Evolutionary conservation across 2,797 vertebrate species (phyloP), one percentile per base, ranked within the genome.

Genomic region (Phalloptychus januarius): DNA sequence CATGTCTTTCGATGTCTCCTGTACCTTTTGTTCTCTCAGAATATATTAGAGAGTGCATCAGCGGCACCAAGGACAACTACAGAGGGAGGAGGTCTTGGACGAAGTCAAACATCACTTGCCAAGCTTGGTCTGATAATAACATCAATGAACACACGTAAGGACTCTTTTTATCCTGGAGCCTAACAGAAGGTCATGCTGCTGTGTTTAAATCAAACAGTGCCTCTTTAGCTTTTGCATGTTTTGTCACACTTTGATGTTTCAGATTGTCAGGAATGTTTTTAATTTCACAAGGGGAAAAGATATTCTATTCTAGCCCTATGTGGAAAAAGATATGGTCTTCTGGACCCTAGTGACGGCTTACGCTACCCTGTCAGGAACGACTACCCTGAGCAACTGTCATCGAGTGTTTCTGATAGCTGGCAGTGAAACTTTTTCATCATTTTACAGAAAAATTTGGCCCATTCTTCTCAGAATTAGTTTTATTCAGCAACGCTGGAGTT

Each of bases 141-240:
- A 98, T 98, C 83, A 98, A 99, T 33, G 98, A 99, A 79, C 98
- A 99, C 95, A 98, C 96, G 98, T 98, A 96, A 97, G 96, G 92
- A 28, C 31, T 77, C 44, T 79, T 58, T 65, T 71, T 76, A 38
- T 36, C 31, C 15, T 4, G 23, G 45, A 13, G 31, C 7, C 8
- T 58, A 75, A 48, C 25, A 65, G 67, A 12, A 54, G 48, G 8
- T 23, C 8, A n/a, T 7, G 25, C 23, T n/a, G 23, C 23, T n/a
- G 40, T n/a, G 38, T 70, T 44, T 70, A 28, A 15, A 70, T 69
- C 65, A 13, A 23, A 40, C 3, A 12, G 8, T 11, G 16, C 28
- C 7, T 38, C 8, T 12, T 65, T 38, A 18, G 31, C 61, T 20
- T 36, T 23, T 38, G 33, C 18, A 50, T 10, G 31, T 63, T 63